A percentile compares a stretch with the other conserved stretches of the same genome.
Evolutionary conservation across 2,113 vertebrate species (phyloP).

Genomic region (Trochalopteron elliotii): DNA sequence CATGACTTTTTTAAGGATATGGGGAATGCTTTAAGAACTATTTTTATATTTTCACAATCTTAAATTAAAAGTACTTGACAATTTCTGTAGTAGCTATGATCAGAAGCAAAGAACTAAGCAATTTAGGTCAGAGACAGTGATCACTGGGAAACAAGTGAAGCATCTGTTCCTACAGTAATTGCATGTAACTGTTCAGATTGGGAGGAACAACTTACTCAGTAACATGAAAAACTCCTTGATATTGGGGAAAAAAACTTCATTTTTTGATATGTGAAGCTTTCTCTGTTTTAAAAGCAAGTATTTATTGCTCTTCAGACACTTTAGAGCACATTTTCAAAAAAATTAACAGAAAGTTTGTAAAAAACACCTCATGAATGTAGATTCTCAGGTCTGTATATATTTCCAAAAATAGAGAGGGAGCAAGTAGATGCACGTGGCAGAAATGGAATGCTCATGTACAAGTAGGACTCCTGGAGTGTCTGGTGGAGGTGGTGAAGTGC

Average conservation of each 20-base stretch:
- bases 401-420: not conserved
- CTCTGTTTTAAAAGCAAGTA: not conserved
- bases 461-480: fast-evolving
- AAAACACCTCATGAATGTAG: not conserved
- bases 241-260: not conserved
- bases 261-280: not conserved
- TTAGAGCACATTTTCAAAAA: not conserved
- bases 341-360: not conserved
- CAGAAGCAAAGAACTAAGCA: not conserved
- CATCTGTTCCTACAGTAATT: not conserved
- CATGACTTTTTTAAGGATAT: not conserved
- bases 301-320: not conserved
- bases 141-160: not conserved
- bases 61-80: not conserved
- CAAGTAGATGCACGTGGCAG: fast-evolving
- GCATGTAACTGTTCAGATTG: fast-evolving
- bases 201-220: not conserved
- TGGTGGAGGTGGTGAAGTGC: not conserved
- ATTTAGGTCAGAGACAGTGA: not conserved
- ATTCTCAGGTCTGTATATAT: not conserved
- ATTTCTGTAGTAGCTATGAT: not conserved
- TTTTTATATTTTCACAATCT: not conserved
- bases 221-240: not conserved
- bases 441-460: not conserved
- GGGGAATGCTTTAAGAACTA: not conserved